Evolutionary conservation across 1,140 invertebrate genomes (phyloP), one percentile per base, ranked within the genome.

Genomic region (Tigriopus japonicus): DNA sequence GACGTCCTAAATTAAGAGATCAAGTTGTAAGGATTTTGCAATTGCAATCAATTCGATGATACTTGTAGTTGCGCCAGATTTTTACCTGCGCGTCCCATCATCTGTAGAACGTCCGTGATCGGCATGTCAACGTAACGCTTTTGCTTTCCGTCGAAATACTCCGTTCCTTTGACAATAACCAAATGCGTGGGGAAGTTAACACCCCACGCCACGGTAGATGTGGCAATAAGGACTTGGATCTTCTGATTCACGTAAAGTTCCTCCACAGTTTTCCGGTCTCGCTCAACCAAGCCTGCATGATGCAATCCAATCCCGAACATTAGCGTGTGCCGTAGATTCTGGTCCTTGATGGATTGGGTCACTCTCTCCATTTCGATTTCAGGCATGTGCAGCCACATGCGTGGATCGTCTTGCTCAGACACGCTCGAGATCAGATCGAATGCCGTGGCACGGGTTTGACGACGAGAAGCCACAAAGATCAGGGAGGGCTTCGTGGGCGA

Each of bases 71-170:
- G n/a, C n/a, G n/a, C n/a, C n/a, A n/a, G 9, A 35, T 35, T 35
- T 35, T 35, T 5, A 35, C 95, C 95, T 62, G 95, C 95, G 63
- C 95, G 77, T 3, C 95, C 95, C 83, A 98, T 97, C 96, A 99
- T 98, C 75, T 98, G 95, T 23, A 99, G 75, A 19, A 52, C 84
- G 77, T 95, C 93, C 0, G 95, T 99, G 53, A 99, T 96, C 0
- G 96, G 96, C 84, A 98, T 98, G 67, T 99, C 95, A 1, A 98
- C 89, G 72, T 99, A 99, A 67, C 92, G 81, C 68, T 91, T 87
- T 5, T 81, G 81, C 70, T 98, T 97, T 9, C 92, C 94, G 73
- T 99, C 95, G 71, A 85, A 99, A 73, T 94, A 99, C 73, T 99
- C 96, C 1, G 96, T 98, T 52, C 89, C 89, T 67, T 71, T 76